phyloP scores from a whole-genome alignment of 2,888 invertebrate species.

The Ichneumon xanthorius region DNA sequence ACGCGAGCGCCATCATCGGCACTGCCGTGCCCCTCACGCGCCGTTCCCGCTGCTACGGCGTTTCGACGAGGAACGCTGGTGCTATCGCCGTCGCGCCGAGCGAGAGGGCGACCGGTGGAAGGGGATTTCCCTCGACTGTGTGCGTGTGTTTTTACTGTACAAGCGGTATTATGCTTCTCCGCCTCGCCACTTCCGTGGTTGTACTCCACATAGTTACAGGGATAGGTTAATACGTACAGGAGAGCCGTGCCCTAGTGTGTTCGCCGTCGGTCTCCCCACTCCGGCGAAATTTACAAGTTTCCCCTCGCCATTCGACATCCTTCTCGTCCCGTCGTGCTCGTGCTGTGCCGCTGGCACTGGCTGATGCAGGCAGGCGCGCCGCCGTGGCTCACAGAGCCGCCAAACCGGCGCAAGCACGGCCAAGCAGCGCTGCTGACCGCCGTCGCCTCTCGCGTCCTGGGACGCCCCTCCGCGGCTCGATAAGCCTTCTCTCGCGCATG shows the following conservation, averaged over 20 bases:
- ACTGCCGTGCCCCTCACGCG: slow-evolving; percentile 75
- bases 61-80: slow-evolving; percentile 45
- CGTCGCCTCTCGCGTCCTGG: slow-evolving; percentile 72
- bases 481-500: slow-evolving; percentile 73
- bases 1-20: slow-evolving; percentile 81
- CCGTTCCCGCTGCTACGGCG: slow-evolving; percentile 60
- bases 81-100: slow-evolving; percentile 50
- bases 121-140: slow-evolving; percentile 26
- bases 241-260: neutral
- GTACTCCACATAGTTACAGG: neutral
- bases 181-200: slow-evolving; percentile 8
- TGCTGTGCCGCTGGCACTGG: slow-evolving; percentile 10
- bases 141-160: slow-evolving; percentile 8
- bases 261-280: slow-evolving; percentile 64
- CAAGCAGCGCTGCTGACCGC: slow-evolving; percentile 66
- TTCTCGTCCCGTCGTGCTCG: slow-evolving; percentile 40
- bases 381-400: slow-evolving; percentile 27
- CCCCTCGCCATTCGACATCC: slow-evolving; percentile 38
- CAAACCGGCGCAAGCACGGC: slow-evolving; percentile 64
- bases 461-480: slow-evolving; percentile 78
- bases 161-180: neutral
- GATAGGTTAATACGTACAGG: neutral
- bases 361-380: slow-evolving; percentile 28
- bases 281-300: slow-evolving; percentile 22
- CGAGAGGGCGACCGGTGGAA: neutral